These are phyloP conservation scores for Microtus ochrogaster DNA, from an alignment of 2,113 vertebrate species.

Conservation along the genomic window DNA sequence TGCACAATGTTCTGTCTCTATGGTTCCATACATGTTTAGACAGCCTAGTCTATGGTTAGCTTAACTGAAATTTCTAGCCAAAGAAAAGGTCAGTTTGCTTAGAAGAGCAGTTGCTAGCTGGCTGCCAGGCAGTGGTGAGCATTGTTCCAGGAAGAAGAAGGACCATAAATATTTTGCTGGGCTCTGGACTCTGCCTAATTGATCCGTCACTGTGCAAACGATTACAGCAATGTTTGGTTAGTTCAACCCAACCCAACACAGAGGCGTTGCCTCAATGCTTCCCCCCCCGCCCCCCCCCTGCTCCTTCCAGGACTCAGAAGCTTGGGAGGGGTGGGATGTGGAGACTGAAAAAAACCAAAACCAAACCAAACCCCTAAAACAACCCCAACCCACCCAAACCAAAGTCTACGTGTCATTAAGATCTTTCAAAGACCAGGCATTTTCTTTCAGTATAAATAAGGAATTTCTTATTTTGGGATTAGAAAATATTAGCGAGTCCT, in stretches of 20 bases:
- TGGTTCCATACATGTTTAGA: constrained; percentile 5
- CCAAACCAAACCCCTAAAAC: neutral
- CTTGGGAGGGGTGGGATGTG: too few species aligned
- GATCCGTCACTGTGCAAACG: neutral
- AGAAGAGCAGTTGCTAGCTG: neutral
- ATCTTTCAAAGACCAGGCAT: neutral
- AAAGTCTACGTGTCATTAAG: neutral
- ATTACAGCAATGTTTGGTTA: constrained; percentile 32
- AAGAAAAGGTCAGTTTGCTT: neutral
- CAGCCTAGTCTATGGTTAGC: neutral
- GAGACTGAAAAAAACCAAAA: neutral
- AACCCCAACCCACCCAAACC: rapidly evolving
- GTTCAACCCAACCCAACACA: constrained; percentile 15
- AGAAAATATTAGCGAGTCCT: constrained; percentile 5
- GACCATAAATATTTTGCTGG: constrained; percentile 15
- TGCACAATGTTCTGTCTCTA: neutral
- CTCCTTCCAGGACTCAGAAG: neutral
- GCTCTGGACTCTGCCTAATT: constrained; percentile 29
- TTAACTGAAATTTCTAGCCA: neutral
- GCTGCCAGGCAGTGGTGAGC: neutral
- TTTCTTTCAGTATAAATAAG: constrained; percentile 26
- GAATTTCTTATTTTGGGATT: neutral
- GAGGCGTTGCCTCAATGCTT: neutral
- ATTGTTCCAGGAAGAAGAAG: constrained; percentile 56
- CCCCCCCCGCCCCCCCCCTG: too few species aligned